Conservation (phyloP, 2,797 vertebrate species). For the Ctenopoma multispine region DNA sequence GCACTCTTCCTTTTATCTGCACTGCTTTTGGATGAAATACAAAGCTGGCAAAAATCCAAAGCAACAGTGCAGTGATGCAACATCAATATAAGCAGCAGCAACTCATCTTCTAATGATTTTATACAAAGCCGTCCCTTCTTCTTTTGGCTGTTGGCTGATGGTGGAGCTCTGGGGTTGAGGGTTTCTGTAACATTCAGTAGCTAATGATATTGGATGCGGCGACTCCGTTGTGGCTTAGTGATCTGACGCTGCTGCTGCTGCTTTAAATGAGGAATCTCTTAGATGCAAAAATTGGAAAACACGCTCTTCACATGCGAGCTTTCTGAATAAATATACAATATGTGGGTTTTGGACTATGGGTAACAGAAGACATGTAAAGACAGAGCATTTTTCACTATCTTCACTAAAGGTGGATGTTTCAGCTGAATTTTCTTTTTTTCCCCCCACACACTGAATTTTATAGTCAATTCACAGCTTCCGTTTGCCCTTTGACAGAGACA, state of each 20-base stretch:
- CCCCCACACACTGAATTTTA: too few species aligned
- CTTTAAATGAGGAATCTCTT: neutral
- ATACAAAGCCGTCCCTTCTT: slow-evolving; percentile 6
- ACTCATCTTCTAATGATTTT: slow-evolving; percentile 22
- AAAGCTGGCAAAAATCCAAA: slow-evolving; percentile 5
- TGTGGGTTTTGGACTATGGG: too few species aligned
- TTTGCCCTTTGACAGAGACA: too few species aligned
- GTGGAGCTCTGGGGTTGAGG: neutral
- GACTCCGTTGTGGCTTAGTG: slow-evolving; percentile 10
- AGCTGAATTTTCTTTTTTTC: too few species aligned
- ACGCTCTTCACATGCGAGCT: too few species aligned
- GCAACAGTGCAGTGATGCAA: slow-evolving; percentile 58
- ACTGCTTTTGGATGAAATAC: slow-evolving; percentile 16
- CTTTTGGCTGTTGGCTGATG: slow-evolving; percentile 5
- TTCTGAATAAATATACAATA: too few species aligned
- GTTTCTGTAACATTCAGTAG: slow-evolving; percentile 4
- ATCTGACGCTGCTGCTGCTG: neutral
- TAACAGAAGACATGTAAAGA: too few species aligned
- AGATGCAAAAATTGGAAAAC: too few species aligned
- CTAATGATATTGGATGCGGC: slow-evolving; percentile 19
- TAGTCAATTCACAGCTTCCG: too few species aligned
- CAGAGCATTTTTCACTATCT: too few species aligned
- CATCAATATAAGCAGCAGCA: slow-evolving; percentile 38
- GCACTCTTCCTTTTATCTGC: slow-evolving; percentile 15
- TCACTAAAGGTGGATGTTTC: too few species aligned